These are phyloP conservation scores for Monochamus alternatus DNA, from an alignment of 2,888 invertebrate genomes.

Conservation along the genomic window DNA sequence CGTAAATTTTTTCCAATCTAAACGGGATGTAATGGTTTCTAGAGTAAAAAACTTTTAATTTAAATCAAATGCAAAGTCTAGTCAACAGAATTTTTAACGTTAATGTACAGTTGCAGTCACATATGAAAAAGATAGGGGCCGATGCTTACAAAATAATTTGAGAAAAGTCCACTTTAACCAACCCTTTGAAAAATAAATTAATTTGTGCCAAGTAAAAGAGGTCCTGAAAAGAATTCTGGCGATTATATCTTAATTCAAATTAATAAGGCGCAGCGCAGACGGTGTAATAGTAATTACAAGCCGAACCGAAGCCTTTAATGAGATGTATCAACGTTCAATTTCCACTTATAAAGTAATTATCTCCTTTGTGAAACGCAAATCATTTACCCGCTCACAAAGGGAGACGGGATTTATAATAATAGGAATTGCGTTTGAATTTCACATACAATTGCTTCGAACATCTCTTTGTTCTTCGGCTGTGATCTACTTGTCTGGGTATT, in stretches of 20 bases:
- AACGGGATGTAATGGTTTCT: conserved; percentile 1
- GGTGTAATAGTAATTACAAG: conserved; percentile 38
- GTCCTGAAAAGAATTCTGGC: too few species aligned
- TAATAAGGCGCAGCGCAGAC: conserved; percentile 7
- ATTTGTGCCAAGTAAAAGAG: too few species aligned
- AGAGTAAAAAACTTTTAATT: too few species aligned
- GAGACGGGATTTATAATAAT: conserved; percentile 48
- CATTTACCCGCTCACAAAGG: conserved; percentile 48
- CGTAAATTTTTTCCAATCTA: conserved; percentile 5
- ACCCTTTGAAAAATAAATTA: too few species aligned
- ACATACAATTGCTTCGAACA: conserved; percentile 49
- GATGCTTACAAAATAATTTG: too few species aligned
- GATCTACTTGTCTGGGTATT: conserved; percentile 14
- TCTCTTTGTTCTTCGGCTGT: conserved; percentile 6
- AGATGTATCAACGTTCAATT: conserved; percentile 45
- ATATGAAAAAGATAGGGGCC: too few species aligned
- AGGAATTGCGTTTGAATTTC: conserved; percentile 52
- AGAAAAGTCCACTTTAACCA: too few species aligned
- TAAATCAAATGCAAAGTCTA: too few species aligned
- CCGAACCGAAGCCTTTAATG: conserved; percentile 27
- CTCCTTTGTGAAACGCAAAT: conserved; percentile 50
- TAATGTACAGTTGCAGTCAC: too few species aligned
- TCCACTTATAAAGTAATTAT: conserved; percentile 50
- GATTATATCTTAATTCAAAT: not conserved
- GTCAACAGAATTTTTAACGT: too few species aligned